phyloP scores from a whole-genome alignment of 1,140 invertebrate genomes.

The Acromyrmex heyeri region DNA sequence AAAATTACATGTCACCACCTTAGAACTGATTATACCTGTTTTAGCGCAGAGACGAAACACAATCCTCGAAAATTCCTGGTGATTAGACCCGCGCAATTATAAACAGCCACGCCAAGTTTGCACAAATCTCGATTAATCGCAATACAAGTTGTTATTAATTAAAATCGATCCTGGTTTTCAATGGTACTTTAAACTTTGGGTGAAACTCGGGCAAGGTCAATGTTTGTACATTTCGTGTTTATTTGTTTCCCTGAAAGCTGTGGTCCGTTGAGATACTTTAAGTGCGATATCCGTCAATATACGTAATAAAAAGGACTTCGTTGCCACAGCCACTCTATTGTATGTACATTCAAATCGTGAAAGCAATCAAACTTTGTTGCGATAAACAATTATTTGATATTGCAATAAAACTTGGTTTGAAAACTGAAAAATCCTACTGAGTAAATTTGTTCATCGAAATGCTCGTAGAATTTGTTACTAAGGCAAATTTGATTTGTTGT shows the following conservation, averaged over 20 bases:
- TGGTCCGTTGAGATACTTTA: conserved; percentile 11
- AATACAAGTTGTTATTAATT: not conserved
- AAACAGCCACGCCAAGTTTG: not conserved
- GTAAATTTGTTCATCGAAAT: not conserved
- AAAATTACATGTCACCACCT: conserved; percentile 48
- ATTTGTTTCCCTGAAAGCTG: conserved; percentile 10
- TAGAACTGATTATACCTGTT: conserved; percentile 25
- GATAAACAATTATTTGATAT: conserved; percentile 14
- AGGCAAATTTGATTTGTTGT: not conserved
- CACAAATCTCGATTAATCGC: not conserved
- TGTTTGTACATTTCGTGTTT: not conserved
- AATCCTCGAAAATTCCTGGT: not conserved
- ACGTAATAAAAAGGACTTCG: not conserved
- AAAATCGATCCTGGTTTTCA: not conserved
- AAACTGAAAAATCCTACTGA: not conserved
- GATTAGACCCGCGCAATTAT: not conserved
- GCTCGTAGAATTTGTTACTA: not conserved
- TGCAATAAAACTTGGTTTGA: not conserved
- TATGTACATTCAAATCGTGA: not conserved
- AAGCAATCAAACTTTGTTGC: conserved; percentile 2
- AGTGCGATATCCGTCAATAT: not conserved
- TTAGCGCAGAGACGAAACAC: not conserved
- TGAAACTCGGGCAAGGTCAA: not conserved
- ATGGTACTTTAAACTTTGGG: not conserved
- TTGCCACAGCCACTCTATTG: not conserved